Evolutionary conservation across 2,113 vertebrate species (phyloP).

Genomic region (Gallinago paraguaiae): DNA sequence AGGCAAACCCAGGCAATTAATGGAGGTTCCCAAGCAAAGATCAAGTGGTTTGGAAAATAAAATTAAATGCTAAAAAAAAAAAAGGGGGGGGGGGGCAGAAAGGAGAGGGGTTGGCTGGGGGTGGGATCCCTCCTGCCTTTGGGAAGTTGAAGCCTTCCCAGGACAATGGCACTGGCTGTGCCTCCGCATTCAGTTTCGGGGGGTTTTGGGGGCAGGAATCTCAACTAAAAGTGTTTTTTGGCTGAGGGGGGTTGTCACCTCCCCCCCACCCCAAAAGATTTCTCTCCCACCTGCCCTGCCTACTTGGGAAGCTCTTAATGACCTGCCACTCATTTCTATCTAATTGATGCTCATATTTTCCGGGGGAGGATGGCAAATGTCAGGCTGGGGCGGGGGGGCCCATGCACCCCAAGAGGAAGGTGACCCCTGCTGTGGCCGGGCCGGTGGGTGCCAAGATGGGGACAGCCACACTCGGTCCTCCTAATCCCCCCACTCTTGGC

Average conservation of each 20-base stretch:
- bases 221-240: rapidly evolving
- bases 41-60: constrained; percentile 76
- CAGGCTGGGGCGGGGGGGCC: too few species aligned
- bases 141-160: neutral
- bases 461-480: rapidly evolving
- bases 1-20: constrained; percentile 83
- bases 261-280: neutral
- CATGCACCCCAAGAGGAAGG: rapidly evolving
- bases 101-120: neutral
- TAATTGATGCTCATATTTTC: neutral
- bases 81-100: too few species aligned
- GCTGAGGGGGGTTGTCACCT: neutral
- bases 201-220: neutral
- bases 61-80: neutral
- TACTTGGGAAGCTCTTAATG: neutral
- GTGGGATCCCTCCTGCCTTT: neutral
- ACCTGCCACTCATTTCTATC: rapidly evolving
- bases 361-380: neutral
- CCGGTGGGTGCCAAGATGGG: neutral
- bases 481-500: too few species aligned
- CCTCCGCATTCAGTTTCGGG: neutral
- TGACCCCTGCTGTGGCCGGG: rapidly evolving
- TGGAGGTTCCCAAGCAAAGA: constrained; percentile 80
- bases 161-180: neutral
- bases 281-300: neutral